These are phyloP conservation scores for Neria commutata DNA, from an alignment of 2,888 invertebrate genomes.

Conservation along the genomic window DNA sequence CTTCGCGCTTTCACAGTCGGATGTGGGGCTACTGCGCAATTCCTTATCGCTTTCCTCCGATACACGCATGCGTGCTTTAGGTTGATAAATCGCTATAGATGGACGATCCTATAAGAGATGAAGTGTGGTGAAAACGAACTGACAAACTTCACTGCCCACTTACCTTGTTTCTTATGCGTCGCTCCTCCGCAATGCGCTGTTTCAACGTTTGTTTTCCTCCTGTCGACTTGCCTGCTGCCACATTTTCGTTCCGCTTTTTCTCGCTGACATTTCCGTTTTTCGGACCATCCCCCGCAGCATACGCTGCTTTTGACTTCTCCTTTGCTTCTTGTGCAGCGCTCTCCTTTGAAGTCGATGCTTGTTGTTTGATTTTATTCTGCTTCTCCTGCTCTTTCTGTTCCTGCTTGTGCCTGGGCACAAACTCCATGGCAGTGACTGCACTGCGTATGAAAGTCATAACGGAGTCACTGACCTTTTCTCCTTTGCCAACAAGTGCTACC, in stretches of 20 bases:
- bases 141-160: no score
- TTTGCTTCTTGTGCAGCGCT: conserved; percentile 16
- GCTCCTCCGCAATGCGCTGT: conserved; percentile 42
- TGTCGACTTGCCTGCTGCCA: neutral
- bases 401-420: conserved; percentile 36
- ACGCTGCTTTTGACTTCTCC: neutral
- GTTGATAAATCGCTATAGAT: conserved; percentile 87
- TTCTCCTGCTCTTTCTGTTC: conserved; percentile 13
- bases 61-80: conserved; percentile 63
- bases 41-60: conserved; percentile 47
- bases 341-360: conserved; percentile 18
- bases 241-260: neutral
- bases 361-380: conserved; percentile 11
- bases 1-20: conserved; percentile 45
- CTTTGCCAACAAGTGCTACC: conserved; percentile 6
- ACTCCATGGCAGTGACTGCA: conserved; percentile 37
- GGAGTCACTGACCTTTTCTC: conserved; percentile 34
- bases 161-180: conserved; percentile 60
- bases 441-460: conserved; percentile 44
- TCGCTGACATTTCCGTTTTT: neutral
- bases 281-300: neutral
- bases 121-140: neutral
- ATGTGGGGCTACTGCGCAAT: conserved; percentile 40
- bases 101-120: conserved; percentile 75
- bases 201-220: conserved; percentile 23